phyloP scores from a whole-genome alignment of 2,888 invertebrate genomes.

The Drosophila stalkeri region DNA sequence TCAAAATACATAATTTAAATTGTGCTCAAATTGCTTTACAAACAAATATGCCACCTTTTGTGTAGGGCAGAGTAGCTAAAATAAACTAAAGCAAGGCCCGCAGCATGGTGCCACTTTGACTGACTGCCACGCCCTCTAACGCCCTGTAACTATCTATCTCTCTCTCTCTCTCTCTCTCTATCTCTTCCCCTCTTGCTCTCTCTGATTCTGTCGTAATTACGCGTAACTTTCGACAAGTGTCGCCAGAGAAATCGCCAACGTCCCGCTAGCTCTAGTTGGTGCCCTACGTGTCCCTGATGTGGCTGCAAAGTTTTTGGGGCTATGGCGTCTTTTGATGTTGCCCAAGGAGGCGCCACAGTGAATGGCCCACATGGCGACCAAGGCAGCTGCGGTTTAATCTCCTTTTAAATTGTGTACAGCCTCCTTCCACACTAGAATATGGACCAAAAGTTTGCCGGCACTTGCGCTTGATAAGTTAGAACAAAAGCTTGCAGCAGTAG shows the following conservation, averaged over 20 bases:
- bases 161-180: not conserved
- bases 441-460: slow-evolving; percentile 72
- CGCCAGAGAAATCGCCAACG: slow-evolving; percentile 71
- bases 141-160: slow-evolving; percentile 21
- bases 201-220: slow-evolving; percentile 66
- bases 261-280: slow-evolving; percentile 27
- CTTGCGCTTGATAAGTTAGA: slow-evolving; percentile 75
- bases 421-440: slow-evolving; percentile 53
- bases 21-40: not conserved
- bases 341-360: slow-evolving; percentile 23
- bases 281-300: slow-evolving; percentile 41
- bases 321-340: slow-evolving; percentile 63
- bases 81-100: slow-evolving; percentile 45
- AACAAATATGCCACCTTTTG: not conserved
- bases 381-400: slow-evolving; percentile 76
- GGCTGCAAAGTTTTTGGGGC: slow-evolving; percentile 58
- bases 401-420: slow-evolving; percentile 70
- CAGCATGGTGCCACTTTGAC: slow-evolving; percentile 54
- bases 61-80: slow-evolving; percentile 34
- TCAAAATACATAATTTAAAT: not conserved
- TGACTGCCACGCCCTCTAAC: slow-evolving; percentile 26
- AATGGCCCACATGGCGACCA: slow-evolving; percentile 47
- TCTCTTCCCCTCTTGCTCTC: not conserved
- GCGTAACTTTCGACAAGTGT: slow-evolving; percentile 79
- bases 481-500: slow-evolving; percentile 55